These are phyloP conservation scores for Neopelma chrysocephalum DNA, from an alignment of 2,797 vertebrate species.

Conservation along the genomic window DNA sequence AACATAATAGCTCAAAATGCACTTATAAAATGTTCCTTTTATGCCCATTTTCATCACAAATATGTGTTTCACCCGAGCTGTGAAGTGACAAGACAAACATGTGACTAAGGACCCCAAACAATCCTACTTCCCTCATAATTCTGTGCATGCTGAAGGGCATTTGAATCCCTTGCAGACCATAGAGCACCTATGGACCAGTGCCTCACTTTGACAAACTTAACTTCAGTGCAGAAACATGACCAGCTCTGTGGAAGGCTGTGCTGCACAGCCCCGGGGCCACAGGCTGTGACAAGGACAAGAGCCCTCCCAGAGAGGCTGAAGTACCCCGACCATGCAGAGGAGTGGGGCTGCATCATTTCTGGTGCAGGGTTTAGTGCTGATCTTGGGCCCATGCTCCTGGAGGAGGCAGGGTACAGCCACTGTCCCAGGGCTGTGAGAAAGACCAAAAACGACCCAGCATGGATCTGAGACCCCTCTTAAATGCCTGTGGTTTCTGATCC, in stretches of 20 bases:
- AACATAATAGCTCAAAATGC: not conserved
- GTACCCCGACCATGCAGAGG: not conserved
- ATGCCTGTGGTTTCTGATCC: not conserved
- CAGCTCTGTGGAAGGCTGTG: not conserved
- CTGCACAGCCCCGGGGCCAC: not conserved
- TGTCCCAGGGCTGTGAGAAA: not conserved
- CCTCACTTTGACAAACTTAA: not conserved
- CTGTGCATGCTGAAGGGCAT: not conserved
- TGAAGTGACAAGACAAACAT: not conserved
- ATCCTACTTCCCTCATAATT: not conserved
- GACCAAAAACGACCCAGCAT: rapidly evolving
- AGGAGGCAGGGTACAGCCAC: not conserved
- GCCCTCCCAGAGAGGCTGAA: not conserved
- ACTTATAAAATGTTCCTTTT: not conserved
- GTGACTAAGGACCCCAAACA: not conserved
- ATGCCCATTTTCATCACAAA: not conserved
- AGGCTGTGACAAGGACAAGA: not conserved
- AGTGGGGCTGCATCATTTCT: not conserved
- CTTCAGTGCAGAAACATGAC: not conserved
- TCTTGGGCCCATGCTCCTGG: not conserved
- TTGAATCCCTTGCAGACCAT: not conserved
- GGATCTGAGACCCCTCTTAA: not conserved
- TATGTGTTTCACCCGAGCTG: not conserved
- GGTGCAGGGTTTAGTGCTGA: not conserved
- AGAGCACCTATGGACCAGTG: not conserved